Evolutionary conservation across 2,113 vertebrate species (phyloP), one percentile per base, ranked within the genome.

Genomic region (Oriolus oriolus): DNA sequence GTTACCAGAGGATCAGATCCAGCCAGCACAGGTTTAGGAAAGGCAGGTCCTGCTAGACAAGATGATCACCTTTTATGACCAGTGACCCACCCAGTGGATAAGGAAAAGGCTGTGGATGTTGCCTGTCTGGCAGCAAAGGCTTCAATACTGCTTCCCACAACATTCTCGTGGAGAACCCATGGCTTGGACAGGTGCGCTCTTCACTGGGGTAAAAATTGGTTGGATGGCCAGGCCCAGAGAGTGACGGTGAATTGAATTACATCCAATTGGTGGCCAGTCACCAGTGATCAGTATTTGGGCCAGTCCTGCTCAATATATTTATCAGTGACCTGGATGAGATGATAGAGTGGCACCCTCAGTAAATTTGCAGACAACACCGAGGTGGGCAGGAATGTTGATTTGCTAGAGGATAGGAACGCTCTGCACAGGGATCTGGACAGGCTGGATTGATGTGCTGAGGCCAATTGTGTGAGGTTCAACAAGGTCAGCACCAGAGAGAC

Each of bases 241-340:
- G 21, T 11, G 42, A 15, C 1, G 2, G 9, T 45, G 13, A 80
- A 16, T 10, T 3, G 24, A 30, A 11, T 49, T 31, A 37, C 22
- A 73, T 21, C 21, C 27, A 19, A 0, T 13, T 20, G 15, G 27
- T 59, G 27, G 8, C 37, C 44, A 31, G 35, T 28, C 37, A 23
- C 4, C 10, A 39, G 8, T 23, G 27, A 27, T 52, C 37, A 37
- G 18, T 44, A 23, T 33, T 80, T 37, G 33, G 19, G 15, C 31
- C 22, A 57, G 23, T 28, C 10, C 13, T 37, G 22, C 20, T 59
- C 23, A 24, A 4, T 13, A 11, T 33, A 3, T 39, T 74, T 37
- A 33, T n/a, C 0, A 0, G 23, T 11, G 26, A 52, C 31, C 44
- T 59, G 27, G 22, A 20, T 50, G 23, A 37, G 11, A 35, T 18